Conservation (phyloP, 2,113 vertebrate species). For the Galbula dea region DNA sequence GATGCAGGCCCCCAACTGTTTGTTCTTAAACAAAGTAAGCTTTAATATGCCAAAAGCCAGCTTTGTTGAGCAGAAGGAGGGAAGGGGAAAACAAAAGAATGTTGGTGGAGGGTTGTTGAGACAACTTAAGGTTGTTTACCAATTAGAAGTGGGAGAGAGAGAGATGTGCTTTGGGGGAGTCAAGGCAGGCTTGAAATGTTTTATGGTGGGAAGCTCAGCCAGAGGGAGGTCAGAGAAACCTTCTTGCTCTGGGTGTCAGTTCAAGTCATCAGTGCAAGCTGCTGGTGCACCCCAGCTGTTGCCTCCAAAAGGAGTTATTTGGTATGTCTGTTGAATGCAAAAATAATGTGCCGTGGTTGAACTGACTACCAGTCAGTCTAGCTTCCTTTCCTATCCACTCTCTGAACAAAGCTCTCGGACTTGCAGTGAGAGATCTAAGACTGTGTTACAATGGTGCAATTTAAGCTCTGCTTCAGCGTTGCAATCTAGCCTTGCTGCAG, state of each 20-base stretch:
- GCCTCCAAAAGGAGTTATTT: background rate
- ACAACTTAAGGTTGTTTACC: background rate
- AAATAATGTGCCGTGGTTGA: background rate
- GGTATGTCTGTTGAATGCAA: background rate
- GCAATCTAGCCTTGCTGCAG: background rate
- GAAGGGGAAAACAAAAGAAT: slow-evolving; percentile 54
- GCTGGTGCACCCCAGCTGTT: accelerated
- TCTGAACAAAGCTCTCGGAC: background rate
- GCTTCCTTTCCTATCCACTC: accelerated
- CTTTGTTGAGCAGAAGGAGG: slow-evolving; percentile 44
- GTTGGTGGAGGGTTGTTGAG: background rate
- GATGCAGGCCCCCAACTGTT: slow-evolving; percentile 68
- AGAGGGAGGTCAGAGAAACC: background rate
- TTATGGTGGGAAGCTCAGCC: background rate
- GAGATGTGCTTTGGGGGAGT: background rate
- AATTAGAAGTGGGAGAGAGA: background rate
- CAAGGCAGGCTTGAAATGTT: background rate
- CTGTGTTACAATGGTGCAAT: background rate
- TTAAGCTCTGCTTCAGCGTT: background rate
- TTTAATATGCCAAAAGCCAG: slow-evolving; percentile 73
- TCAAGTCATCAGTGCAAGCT: background rate
- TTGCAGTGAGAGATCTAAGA: background rate
- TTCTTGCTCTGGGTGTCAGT: background rate
- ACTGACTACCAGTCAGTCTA: background rate
- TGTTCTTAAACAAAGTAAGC: slow-evolving; percentile 77